phyloP scores from a whole-genome alignment of 2,888 invertebrate genomes.

The Clostera curtula region DNA sequence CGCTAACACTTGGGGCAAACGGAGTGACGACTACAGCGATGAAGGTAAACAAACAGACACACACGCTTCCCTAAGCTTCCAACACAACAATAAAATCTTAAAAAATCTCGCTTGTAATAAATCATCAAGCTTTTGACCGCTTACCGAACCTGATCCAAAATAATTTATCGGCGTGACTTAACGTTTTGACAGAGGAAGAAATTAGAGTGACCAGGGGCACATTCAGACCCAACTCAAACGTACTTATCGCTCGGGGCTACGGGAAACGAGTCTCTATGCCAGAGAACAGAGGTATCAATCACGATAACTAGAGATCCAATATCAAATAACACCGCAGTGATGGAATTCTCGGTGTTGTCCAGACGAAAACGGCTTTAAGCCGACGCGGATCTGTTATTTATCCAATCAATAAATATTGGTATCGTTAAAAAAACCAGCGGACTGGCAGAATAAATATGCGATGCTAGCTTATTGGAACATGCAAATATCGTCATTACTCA shows the following conservation, averaged over 20 bases:
- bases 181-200: conserved; percentile 54
- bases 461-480: conserved; percentile 20
- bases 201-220: conserved; percentile 55
- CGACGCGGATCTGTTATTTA: conserved; percentile 14
- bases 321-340: conserved; percentile 16
- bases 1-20: conserved; percentile 56
- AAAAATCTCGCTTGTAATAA: conserved; percentile 13
- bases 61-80: conserved; percentile 13
- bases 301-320: conserved; percentile 25
- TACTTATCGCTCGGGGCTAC: conserved; percentile 60
- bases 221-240: conserved; percentile 55
- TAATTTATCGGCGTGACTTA: conserved; percentile 26
- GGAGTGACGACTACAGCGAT: conserved; percentile 43
- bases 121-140: conserved; percentile 16
- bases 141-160: conserved; percentile 13
- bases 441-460: conserved; percentile 19
- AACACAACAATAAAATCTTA: conserved; percentile 1
- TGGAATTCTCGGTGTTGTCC: conserved; percentile 19
- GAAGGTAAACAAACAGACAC: conserved; percentile 47
- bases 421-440: conserved; percentile 17
- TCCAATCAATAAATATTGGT: conserved; percentile 17
- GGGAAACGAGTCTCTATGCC: conserved; percentile 35
- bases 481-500: conserved; percentile 10
- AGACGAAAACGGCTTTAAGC: conserved; percentile 22
- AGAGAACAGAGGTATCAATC: conserved; percentile 28